Evolutionary conservation across 2,888 invertebrate species (phyloP).

Genomic region (Agrilus mali): DNA sequence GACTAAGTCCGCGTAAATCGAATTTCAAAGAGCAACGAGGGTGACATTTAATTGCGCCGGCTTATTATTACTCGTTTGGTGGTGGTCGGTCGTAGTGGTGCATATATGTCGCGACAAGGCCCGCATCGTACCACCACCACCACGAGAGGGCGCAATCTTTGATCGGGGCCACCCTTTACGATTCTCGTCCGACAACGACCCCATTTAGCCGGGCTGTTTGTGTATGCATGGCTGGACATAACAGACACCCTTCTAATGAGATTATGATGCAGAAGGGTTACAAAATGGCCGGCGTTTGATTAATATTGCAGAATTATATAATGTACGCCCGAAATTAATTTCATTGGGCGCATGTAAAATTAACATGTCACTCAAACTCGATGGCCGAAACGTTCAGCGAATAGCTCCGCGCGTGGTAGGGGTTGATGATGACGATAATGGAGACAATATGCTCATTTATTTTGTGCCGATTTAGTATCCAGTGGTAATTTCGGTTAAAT

Average conservation of each 20-base stretch:
- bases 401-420: too few species aligned
- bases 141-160: constrained; percentile 18
- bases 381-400: not conserved
- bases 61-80: constrained; percentile 19
- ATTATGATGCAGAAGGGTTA: constrained; percentile 35
- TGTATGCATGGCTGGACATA: constrained; percentile 31
- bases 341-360: constrained; percentile 13
- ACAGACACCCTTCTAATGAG: constrained; percentile 36
- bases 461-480: too few species aligned
- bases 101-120: constrained; percentile 7
- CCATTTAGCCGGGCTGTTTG: constrained; percentile 20
- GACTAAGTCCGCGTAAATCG: constrained; percentile 22
- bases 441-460: not conserved
- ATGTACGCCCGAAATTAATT: constrained; percentile 14
- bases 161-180: constrained; percentile 20
- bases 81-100: too few species aligned
- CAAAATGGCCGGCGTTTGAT: constrained; percentile 32
- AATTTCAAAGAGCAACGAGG: constrained; percentile 29
- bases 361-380: constrained; percentile 9
- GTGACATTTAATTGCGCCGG: constrained; percentile 27
- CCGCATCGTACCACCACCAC: constrained; percentile 11
- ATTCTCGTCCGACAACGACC: constrained; percentile 17
- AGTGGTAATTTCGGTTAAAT: too few species aligned
- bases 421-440: not conserved
- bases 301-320: constrained; percentile 21